Percentiles rank a stretch among this genome's conserved stretches.
These are phyloP conservation scores for Pyxicephalus adspersus DNA, from an alignment of 2,113 vertebrate species.

Conservation along the genomic window DNA sequence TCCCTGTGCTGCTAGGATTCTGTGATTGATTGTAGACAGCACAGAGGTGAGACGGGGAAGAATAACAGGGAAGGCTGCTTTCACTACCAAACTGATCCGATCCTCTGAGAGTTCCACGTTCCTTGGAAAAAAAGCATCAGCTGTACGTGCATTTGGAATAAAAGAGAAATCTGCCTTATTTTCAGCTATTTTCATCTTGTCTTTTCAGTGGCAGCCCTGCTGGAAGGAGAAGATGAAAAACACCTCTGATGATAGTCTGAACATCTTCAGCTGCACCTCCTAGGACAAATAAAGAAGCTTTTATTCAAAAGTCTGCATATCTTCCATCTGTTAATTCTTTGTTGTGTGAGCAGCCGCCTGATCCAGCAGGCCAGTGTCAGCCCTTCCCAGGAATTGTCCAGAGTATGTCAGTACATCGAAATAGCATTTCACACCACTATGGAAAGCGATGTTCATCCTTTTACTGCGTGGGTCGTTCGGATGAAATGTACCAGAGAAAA, in stretches of 20 bases:
- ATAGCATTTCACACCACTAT: neutral
- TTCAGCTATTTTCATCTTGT: constrained; percentile 17
- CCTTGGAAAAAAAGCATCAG: neutral
- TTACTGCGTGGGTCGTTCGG: neutral
- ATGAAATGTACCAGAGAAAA: constrained; percentile 16
- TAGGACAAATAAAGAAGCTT: constrained; percentile 39
- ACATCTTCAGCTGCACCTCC: constrained; percentile 19
- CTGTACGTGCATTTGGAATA: constrained; percentile 4
- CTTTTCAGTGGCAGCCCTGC: neutral
- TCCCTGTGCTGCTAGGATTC: neutral
- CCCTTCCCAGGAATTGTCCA: neutral
- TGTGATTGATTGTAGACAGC: constrained; percentile 23
- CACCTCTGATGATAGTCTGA: constrained; percentile 13
- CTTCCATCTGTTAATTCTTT: constrained; percentile 38
- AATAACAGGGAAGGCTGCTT: constrained; percentile 34
- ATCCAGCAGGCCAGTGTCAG: neutral
- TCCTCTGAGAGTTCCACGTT: constrained; percentile 27
- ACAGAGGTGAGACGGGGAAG: constrained; percentile 18
- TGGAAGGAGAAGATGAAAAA: constrained; percentile 44
- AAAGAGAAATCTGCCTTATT: constrained; percentile 32
- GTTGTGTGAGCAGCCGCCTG: constrained; percentile 22
- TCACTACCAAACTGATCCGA: neutral
- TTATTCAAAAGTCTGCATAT: constrained; percentile 11
- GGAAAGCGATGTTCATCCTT: constrained; percentile 6
- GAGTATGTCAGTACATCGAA: neutral